Conservation (phyloP, 2,113 vertebrate genomes). For the Tragulus kanchil region DNA sequence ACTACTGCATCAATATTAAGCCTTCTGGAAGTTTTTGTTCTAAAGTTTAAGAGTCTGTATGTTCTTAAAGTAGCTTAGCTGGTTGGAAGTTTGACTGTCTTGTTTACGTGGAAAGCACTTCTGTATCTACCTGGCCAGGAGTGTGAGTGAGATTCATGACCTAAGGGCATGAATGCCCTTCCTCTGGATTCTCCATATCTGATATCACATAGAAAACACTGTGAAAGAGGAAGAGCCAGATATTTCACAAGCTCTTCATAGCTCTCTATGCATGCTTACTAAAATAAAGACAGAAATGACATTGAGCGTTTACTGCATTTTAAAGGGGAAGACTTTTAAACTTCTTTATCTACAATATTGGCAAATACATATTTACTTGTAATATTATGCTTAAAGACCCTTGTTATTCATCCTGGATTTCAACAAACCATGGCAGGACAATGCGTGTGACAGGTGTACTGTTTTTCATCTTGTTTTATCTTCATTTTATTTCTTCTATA, state of each 20-base stretch:
- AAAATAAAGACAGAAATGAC: background rate
- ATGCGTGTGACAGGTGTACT: accelerated
- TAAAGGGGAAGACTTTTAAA: background rate
- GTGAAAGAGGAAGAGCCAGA: background rate
- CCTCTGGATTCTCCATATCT: background rate
- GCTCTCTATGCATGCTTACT: background rate
- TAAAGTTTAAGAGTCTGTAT: background rate
- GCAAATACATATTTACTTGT: background rate
- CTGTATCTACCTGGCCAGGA: background rate
- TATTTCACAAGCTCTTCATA: background rate
- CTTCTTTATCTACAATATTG: background rate
- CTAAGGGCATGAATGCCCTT: background rate
- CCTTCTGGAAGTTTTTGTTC: background rate
- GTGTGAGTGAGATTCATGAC: accelerated
- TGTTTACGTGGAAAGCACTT: background rate
- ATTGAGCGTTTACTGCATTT: background rate
- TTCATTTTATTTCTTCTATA: background rate
- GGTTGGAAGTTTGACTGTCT: background rate
- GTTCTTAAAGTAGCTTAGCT: background rate
- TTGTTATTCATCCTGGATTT: background rate
- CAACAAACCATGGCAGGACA: background rate
- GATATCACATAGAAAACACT: background rate
- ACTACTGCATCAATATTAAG: no score
- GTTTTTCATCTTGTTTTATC: background rate
- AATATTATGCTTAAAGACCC: background rate